These are phyloP conservation scores for Meliscaeva auricollis DNA, from an alignment of 2,888 invertebrate genomes.

Conservation along the genomic window DNA sequence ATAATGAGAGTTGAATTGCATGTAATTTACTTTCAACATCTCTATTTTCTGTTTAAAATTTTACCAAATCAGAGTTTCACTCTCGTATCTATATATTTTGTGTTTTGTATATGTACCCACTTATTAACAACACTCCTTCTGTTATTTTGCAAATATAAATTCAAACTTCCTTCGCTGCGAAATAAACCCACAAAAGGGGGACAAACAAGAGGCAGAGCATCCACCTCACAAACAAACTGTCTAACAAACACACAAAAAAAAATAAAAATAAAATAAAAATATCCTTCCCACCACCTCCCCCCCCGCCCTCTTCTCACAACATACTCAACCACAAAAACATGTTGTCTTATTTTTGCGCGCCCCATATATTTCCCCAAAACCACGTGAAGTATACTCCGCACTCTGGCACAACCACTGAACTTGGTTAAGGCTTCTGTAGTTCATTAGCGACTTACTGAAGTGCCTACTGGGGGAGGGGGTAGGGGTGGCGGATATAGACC, in stretches of 20 bases:
- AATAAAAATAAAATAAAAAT: too few species aligned
- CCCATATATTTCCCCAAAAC: constrained; percentile 21
- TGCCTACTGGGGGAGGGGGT: constrained; percentile 11
- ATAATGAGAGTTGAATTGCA: constrained; percentile 53
- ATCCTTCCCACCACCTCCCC: background rate
- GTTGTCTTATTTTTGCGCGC: constrained; percentile 31
- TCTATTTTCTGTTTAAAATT: constrained; percentile 18
- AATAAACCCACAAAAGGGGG: constrained; percentile 8
- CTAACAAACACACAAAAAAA: too few species aligned
- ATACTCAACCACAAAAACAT: constrained; percentile 17
- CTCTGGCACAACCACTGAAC: constrained; percentile 48
- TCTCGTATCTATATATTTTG: background rate
- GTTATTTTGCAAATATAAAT: constrained; percentile 37
- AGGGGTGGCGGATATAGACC: constrained; percentile 17
- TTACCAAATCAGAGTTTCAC: constrained; percentile 38
- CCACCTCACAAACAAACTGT: background rate
- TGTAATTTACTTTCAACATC: constrained; percentile 50
- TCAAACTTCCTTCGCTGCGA: constrained; percentile 6
- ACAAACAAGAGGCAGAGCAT: too few species aligned
- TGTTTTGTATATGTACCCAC: background rate
- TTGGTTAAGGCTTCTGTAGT: constrained; percentile 42
- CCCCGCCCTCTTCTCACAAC: background rate
- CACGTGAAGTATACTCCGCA: constrained; percentile 20
- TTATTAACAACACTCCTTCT: constrained; percentile 49
- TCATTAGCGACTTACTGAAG: constrained; percentile 59